Percentiles rank a stretch among this genome's conserved stretches.
Conservation (phyloP, 2,797 vertebrate species). For the Lepus oiostolus region DNA sequence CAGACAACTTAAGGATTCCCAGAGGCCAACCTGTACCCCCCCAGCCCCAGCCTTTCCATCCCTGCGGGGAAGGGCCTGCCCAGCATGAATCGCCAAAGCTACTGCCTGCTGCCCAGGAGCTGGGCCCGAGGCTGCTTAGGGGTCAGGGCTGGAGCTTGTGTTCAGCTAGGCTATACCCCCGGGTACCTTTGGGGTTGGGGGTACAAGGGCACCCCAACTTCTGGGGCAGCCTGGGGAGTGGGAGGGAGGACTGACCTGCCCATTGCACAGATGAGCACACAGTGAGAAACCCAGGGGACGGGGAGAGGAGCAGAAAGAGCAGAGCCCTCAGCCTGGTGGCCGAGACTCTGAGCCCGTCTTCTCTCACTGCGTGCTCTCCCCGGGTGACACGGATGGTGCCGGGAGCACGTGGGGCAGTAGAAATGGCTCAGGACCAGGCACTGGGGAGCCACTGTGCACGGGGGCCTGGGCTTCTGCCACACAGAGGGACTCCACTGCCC, state of each 20-base stretch:
- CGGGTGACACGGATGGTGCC: background rate
- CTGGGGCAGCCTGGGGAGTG: background rate
- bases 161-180: too few species aligned
- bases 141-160: too few species aligned
- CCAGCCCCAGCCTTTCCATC: background rate
- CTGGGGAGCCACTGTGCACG: background rate
- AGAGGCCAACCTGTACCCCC: background rate
- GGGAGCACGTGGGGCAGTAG: accelerated
- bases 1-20: background rate
- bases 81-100: background rate
- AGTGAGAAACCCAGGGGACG: background rate
- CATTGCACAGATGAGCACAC: background rate
- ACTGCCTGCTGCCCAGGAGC: too few species aligned
- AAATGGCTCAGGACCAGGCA: background rate
- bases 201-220: background rate
- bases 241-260: too few species aligned
- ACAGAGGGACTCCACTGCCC: background rate
- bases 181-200: background rate
- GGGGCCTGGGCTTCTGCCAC: background rate
- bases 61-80: background rate
- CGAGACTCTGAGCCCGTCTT: background rate
- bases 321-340: accelerated
- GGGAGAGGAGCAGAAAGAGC: background rate
- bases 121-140: background rate
- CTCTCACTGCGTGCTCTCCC: accelerated